These are phyloP conservation scores for Pogonomyrmex barbatus DNA, from an alignment of 1,140 invertebrate genomes.

Conservation along the genomic window DNA sequence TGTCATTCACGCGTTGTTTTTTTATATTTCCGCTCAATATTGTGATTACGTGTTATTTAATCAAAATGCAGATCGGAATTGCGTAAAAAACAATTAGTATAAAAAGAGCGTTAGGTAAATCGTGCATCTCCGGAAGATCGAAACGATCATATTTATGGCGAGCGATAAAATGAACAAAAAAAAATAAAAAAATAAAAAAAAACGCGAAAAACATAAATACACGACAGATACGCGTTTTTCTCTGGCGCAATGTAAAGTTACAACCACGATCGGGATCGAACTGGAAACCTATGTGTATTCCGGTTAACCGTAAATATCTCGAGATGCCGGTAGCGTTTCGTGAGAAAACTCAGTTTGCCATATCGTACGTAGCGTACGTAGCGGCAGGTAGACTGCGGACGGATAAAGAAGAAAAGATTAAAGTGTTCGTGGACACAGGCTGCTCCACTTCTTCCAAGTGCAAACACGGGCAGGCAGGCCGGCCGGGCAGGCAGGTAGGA, in stretches of 20 bases:
- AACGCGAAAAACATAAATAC: slow-evolving; percentile 8
- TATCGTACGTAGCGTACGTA: slow-evolving; percentile 45
- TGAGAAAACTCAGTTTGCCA: slow-evolving; percentile 61
- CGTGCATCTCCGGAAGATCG: not conserved
- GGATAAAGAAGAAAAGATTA: slow-evolving; percentile 64
- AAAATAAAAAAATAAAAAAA: not conserved
- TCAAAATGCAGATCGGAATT: slow-evolving; percentile 6
- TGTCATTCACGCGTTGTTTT: slow-evolving; percentile 39
- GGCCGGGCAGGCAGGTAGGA: slow-evolving; percentile 6
- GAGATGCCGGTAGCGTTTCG: slow-evolving; percentile 59
- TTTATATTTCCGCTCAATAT: slow-evolving; percentile 25
- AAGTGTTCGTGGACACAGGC: slow-evolving; percentile 53
- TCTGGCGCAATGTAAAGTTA: slow-evolving; percentile 23
- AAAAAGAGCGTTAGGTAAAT: not conserved
- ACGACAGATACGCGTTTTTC: not conserved
- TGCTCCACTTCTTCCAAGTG: slow-evolving; percentile 61
- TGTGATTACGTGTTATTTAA: slow-evolving; percentile 22
- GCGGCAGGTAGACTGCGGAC: slow-evolving; percentile 43
- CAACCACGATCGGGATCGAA: slow-evolving; percentile 29
- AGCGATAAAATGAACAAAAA: not conserved
- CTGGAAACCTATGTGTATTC: slow-evolving; percentile 30
- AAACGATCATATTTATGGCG: not conserved
- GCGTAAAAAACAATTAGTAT: not conserved
- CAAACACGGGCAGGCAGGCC: slow-evolving; percentile 42
- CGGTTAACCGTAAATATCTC: slow-evolving; percentile 58